These are phyloP conservation scores for Apis mellifera DNA, from an alignment of 1,140 invertebrate species.

Conservation along the genomic window Amel_HAv3.1 CM009931.2:3526501-3527000, in stretches of 20 bases:
- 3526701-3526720: conserved; percentile 21
- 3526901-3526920: conserved; percentile 13
- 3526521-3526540: conserved; percentile 68
- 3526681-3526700: conserved; percentile 13
- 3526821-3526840: conserved; percentile 1
- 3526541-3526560: conserved; percentile 62
- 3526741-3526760: too few relatives aligned
- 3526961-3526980: too few relatives aligned
- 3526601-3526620: conserved; percentile 16
- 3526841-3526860: conserved; percentile 16
- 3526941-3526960: not conserved
- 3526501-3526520: not conserved
- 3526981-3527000: too few relatives aligned
- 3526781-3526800: conserved; percentile 17
- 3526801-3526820: conserved; percentile 31
- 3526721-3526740: conserved; percentile 31
- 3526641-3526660: too few relatives aligned
- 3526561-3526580: conserved; percentile 71
- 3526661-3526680: not conserved
- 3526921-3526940: not conserved
- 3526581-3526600: conserved; percentile 66
- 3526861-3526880: conserved; percentile 13
- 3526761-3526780: too few relatives aligned
- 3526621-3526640: not conserved
- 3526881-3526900: conserved; percentile 9